phyloP scores from a whole-genome alignment of 2,888 invertebrate species.

The Leucozona laternaria region DNA sequence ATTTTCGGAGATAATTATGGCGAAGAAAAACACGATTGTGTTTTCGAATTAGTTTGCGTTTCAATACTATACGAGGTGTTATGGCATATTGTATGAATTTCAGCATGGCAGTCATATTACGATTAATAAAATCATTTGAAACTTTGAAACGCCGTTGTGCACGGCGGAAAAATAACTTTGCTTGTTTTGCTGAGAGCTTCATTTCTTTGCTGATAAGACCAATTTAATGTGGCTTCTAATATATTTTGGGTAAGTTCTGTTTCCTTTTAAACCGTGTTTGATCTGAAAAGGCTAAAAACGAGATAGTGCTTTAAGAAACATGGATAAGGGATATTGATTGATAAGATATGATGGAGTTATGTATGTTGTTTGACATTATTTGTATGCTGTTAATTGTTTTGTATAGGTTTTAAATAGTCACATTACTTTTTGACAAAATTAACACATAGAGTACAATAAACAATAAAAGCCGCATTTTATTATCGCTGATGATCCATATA shows the following conservation, averaged over 20 bases:
- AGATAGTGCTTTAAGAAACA: conserved; percentile 29
- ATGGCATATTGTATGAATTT: conserved; percentile 80
- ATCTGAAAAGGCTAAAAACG: conserved; percentile 58
- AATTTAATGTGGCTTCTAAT: background rate
- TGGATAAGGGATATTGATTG: background rate
- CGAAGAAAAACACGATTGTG: conserved; percentile 77
- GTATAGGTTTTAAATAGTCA: background rate
- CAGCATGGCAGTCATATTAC: conserved; percentile 79
- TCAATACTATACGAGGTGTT: conserved; percentile 79
- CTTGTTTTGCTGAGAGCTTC: conserved; percentile 74
- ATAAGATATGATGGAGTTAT: background rate
- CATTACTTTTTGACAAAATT: too few relatives aligned
- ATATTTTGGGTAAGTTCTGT: background rate
- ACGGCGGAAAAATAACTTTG: conserved; percentile 77
- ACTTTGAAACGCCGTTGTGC: conserved; percentile 80
- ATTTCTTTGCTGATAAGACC: conserved; percentile 26
- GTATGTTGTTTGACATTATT: background rate
- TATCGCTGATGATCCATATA: too few relatives aligned
- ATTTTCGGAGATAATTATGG: conserved; percentile 77
- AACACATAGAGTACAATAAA: too few relatives aligned
- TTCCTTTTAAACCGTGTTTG: conserved; percentile 36
- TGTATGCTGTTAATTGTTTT: background rate
- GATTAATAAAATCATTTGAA: conserved; percentile 77
- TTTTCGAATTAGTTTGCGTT: conserved; percentile 78
- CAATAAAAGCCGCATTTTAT: too few relatives aligned